Evolutionary conservation across 2,113 vertebrate genomes (phyloP), one percentile per base, ranked within the genome.

Genomic region (Corydoras sp.): DNA sequence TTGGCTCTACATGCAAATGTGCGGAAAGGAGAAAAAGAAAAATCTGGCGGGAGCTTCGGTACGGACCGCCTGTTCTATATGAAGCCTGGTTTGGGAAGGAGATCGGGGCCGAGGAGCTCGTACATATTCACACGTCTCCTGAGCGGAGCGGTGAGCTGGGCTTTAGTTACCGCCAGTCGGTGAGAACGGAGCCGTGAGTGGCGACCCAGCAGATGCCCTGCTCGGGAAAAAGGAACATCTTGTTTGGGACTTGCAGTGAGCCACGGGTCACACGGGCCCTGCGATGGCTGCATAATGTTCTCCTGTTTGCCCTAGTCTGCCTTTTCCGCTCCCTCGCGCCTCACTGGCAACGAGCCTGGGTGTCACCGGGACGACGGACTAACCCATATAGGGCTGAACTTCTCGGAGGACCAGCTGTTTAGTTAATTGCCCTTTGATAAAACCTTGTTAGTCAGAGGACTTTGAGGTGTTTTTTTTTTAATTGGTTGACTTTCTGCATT

Each of bases 121-220:
- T 81, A 72, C 79, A 82, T 79, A 81, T 76, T 78, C 64, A 79
- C 74, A 72, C 60, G 61, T 77, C 62, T 60, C 63, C 55, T 78
- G 72, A 78, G 76, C 65, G 69, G 53, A 60, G 58, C 12, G 24
- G 51, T 59, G 65, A 10, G n/a, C 53, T 56, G 65, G 58, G 50
- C 15, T 66, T 72, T 68, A 51, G 48, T 68, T 64, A 63, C 56
- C 50, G 64, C 62, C 70, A 58, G n/a, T 29, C 31, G 12, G 60
- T 50, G 18, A 63, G 62, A 66, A 49, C 15, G 11, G 60, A 66
- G 31, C 9, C 15, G 56, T 72, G 65, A 58, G 31, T 35, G 60
- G 32, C 56, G 49, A 29, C 61, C 60, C 73, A 66, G 49, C 43
- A 67, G 81, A 78, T 58, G 43, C 18, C 62, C 14, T 76, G 68